These are phyloP conservation scores for Acleris holmiana DNA, from an alignment of 2,888 invertebrate genomes.

Conservation along the genomic window DNA sequence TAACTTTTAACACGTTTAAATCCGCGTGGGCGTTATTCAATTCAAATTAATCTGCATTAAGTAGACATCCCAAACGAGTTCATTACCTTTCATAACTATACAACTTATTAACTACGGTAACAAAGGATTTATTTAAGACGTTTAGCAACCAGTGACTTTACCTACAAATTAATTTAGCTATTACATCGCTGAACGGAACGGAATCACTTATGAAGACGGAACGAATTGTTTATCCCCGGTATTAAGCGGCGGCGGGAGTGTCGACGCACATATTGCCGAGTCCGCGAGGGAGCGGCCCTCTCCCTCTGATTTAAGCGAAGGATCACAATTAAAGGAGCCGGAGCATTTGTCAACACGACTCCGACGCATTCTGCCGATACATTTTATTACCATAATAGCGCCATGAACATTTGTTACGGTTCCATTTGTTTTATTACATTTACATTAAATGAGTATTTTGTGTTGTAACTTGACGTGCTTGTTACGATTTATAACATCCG, in stretches of 20 bases:
- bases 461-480: background rate
- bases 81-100: slow-evolving; percentile 18
- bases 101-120: slow-evolving; percentile 6
- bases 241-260: slow-evolving; percentile 68
- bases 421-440: slow-evolving; percentile 10
- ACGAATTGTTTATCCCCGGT: slow-evolving; percentile 76
- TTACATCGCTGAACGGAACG: slow-evolving; percentile 64
- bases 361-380: slow-evolving; percentile 46
- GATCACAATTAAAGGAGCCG: slow-evolving; percentile 69
- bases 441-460: slow-evolving; percentile 15
- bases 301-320: slow-evolving; percentile 57
- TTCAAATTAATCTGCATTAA: slow-evolving; percentile 34
- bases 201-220: slow-evolving; percentile 70
- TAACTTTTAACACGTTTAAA: slow-evolving; percentile 37
- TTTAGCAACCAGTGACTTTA: slow-evolving; percentile 58
- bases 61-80: slow-evolving; percentile 23
- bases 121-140: slow-evolving; percentile 46
- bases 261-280: slow-evolving; percentile 69
- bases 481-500: background rate
- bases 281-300: slow-evolving; percentile 53
- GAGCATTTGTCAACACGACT: slow-evolving; percentile 63
- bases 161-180: slow-evolving; percentile 69
- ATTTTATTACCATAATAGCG: slow-evolving; percentile 49
- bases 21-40: slow-evolving; percentile 33
- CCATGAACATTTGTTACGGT: slow-evolving; percentile 41